Evolutionary conservation across 1,140 invertebrate genomes (phyloP), one percentile per base, ranked within the genome.

Genomic region (Drosophila trapezifrons): DNA sequence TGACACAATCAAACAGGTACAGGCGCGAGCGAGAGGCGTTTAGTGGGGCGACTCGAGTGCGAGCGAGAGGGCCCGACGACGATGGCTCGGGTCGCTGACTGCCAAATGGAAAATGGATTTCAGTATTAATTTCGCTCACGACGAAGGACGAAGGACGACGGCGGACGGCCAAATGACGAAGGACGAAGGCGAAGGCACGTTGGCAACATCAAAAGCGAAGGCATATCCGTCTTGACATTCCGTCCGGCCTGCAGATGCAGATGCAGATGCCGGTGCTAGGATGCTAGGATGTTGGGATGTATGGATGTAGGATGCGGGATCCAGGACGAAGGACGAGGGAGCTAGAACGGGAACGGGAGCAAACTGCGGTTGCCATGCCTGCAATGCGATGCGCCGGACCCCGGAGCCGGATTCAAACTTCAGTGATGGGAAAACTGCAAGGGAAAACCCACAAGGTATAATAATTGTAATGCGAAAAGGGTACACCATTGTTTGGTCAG

Each of bases 41-140:
- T 27, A 40, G 25, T 58, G 35, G 60, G 55, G 49, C 22, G 35
- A 18, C 8, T 4, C 17, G 13, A 2, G 64, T 46, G 42, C 35
- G 35, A 76, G 45, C 25, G 72, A 52, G 59, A 76, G 17, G 17
- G 47, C 2, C 0, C 15, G 25, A 22, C 15, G 32, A 59, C 55
- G 51, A 15, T 27, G 52, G 52, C 49, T 35, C 51, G 47, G 29
- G 38, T 29, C 37, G 42, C 49, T 40, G 62, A 38, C 65, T 77
- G 78, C 74, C 60, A 78, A 80, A 80, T 64, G 55, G 78, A 75
- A 85, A 83, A 87, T 89, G 84, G 84, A 87, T 87, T 87, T 87
- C 84, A 67, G 76, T 87, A 89, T 87, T 87, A 89, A 87, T 87
- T 87, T 87, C 76, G 76, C 80, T 84, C 80, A 87, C 76, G 76